Base-by-base conservation (phyloP, 2,888 invertebrate species). In the Tanaodytes sp. region DNA sequence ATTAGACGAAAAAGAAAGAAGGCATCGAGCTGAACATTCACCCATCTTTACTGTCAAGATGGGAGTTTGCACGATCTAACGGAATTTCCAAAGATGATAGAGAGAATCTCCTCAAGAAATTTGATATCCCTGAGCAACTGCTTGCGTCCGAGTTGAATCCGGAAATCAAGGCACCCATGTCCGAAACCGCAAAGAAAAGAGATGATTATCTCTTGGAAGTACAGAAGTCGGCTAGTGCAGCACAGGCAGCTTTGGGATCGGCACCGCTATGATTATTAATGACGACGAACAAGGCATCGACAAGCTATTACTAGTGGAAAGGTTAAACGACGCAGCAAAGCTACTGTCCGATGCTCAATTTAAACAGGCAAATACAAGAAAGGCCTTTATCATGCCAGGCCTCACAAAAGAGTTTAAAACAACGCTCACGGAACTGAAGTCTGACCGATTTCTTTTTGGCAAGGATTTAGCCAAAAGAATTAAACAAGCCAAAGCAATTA, bases 111-210 rank as follows among this genome's bases (percentile, higher is more conserved):
- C 12, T 63, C 4, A 42, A 49, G 0, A 71, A 68, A 68, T 70
- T 64, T 36, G 39, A 57, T 46, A 40, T 66, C 1, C 58, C 49
- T 2, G 33, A 58, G 14, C 5, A 27, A n/a, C 36, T 73, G 6
- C 43, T 42, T 11, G 64, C 71, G 2, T 61, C 70, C 1, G 39
- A 54, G 16, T 27, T 74, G 8, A 74, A 72, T 43, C 49, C 59
- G 1, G 65, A 74, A 33, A 48, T 72, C 23, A 46, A 51, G 23
- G 23, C 57, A 2, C 52, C 62, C 9, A 31, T 72, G 37, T 51
- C 48, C n/a, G 66, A 74, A 8, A 30, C 57, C 8, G 69, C 67
- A 2, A 49, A 51, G 6, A 74, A 69, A 33, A 46, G 65, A 18
- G 74, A 72, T 18, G 40, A 52, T 1, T 65, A 52, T 54, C 39